Conservation (phyloP, 2,888 invertebrate species). For the Agrenia bidenticulata region DNA sequence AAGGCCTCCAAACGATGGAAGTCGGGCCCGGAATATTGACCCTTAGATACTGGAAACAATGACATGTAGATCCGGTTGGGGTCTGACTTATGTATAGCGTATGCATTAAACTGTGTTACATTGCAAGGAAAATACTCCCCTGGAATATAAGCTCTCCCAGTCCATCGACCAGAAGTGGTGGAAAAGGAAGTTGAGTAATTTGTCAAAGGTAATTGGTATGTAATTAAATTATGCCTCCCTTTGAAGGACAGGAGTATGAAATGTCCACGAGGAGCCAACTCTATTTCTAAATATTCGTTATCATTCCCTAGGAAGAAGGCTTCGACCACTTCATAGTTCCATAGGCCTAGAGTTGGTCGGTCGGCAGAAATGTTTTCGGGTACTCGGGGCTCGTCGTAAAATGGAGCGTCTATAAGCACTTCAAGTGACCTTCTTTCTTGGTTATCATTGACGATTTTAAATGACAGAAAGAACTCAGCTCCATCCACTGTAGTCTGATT, state of each 20-base stretch:
- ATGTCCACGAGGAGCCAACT: constrained; percentile 11
- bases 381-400: constrained; percentile 6
- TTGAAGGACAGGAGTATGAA: constrained; percentile 12
- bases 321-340: constrained; percentile 18
- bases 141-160: constrained; percentile 8
- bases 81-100: constrained; percentile 17
- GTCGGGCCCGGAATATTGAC: constrained; percentile 5
- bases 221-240: constrained; percentile 1
- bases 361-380: constrained; percentile 1
- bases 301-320: constrained; percentile 13
- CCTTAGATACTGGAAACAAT: neutral
- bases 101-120: constrained; percentile 2
- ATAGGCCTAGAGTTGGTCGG: constrained; percentile 7
- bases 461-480: neutral
- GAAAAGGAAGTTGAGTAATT: constrained; percentile 3
- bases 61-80: constrained; percentile 11
- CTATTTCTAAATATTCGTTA: constrained; percentile 19
- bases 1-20: constrained; percentile 16
- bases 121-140: constrained; percentile 4
- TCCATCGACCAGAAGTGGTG: neutral
- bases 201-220: constrained; percentile 8
- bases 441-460: constrained; percentile 6
- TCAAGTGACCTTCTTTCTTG: neutral
- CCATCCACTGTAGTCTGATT: constrained; percentile 5
- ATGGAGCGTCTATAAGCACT: neutral